Conservation (phyloP, 2,888 invertebrate species). For the Mythimna loreyi region DNA sequence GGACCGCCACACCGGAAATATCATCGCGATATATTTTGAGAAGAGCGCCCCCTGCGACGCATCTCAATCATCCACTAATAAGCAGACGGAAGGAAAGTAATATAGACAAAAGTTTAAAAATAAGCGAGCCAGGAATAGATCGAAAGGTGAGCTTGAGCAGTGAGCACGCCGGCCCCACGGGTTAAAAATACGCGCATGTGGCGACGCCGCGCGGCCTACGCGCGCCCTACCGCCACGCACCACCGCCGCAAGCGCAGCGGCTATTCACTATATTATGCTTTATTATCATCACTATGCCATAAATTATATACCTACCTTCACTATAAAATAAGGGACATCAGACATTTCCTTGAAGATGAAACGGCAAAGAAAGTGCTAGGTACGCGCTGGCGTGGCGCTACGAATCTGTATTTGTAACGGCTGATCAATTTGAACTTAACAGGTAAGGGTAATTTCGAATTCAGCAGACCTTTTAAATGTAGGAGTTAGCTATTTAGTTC, state of each 20-base stretch:
- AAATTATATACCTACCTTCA: slow-evolving; percentile 5
- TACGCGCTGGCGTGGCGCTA: neutral
- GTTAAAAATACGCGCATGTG: slow-evolving; percentile 83
- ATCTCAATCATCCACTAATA: slow-evolving; percentile 90
- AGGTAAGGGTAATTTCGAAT: neutral
- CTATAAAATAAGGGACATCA: neutral
- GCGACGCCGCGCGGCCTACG: slow-evolving; percentile 79
- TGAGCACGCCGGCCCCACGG: slow-evolving; percentile 85
- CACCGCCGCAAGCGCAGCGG: slow-evolving; percentile 43
- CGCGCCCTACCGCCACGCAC: slow-evolving; percentile 73
- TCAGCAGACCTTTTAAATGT: neutral
- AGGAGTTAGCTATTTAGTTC: neutral
- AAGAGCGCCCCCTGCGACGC: slow-evolving; percentile 89
- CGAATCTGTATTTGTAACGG: neutral
- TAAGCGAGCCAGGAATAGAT: slow-evolving; percentile 86
- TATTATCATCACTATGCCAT: slow-evolving; percentile 21
- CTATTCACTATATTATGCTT: slow-evolving; percentile 11
- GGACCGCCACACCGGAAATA: slow-evolving; percentile 82
- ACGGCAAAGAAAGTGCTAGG: neutral
- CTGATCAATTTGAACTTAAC: neutral
- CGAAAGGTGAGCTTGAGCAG: slow-evolving; percentile 89
- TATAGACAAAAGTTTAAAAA: slow-evolving; percentile 90
- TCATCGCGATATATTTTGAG: slow-evolving; percentile 82
- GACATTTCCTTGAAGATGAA: neutral
- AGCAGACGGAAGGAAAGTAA: slow-evolving; percentile 89